Evolutionary conservation across 2,888 invertebrate genomes (phyloP).

Genomic region (Lasius platythorax): DNA sequence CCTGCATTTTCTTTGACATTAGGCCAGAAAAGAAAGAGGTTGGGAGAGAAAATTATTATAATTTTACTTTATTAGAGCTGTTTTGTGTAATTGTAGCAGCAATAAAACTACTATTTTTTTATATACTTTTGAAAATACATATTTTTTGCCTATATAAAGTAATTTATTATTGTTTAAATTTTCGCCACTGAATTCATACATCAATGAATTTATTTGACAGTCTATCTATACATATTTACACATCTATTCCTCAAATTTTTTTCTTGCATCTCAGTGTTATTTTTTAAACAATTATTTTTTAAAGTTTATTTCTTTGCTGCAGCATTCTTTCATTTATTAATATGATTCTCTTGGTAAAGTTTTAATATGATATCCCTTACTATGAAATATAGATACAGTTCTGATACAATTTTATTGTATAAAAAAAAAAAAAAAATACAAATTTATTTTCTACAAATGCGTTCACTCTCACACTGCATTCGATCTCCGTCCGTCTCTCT

Average conservation of each 20-base stretch:
- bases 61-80: not conserved
- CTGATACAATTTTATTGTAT: slow-evolving; percentile 59
- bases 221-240: slow-evolving; percentile 1
- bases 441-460: slow-evolving; percentile 67
- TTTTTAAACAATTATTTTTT: not conserved
- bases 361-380: slow-evolving; percentile 24
- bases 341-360: not conserved
- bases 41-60: slow-evolving; percentile 3
- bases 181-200: not conserved
- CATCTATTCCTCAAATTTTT: not conserved
- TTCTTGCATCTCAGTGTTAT: not conserved
- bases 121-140: not conserved
- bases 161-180: not conserved
- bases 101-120: not conserved
- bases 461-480: slow-evolving; percentile 73
- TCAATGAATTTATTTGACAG: not conserved
- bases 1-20: not conserved
- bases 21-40: not conserved
- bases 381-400: slow-evolving; percentile 51
- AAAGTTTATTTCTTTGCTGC: not conserved
- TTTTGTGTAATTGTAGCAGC: not conserved
- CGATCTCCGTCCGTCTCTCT: slow-evolving; percentile 70
- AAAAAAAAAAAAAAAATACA: slow-evolving; percentile 52
- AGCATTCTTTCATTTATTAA: not conserved
- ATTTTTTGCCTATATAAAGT: not conserved